Evolutionary conservation across 2,797 vertebrate species (phyloP).

Genomic region (Hipposideros larvatus): DNA sequence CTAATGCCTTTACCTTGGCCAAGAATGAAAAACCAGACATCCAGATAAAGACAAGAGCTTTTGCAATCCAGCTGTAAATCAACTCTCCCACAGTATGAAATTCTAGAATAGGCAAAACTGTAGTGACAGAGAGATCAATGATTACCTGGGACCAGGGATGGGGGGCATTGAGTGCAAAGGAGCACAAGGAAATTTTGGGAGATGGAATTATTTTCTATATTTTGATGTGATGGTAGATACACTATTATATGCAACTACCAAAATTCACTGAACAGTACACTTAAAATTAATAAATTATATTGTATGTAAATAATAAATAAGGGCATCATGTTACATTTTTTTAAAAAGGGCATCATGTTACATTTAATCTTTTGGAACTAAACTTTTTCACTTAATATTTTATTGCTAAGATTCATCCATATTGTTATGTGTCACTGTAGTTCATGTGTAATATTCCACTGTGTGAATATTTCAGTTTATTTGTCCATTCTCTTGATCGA

Average conservation of each 20-base stretch:
- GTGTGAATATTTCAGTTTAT: slow-evolving; percentile 34
- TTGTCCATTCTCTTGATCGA: not conserved
- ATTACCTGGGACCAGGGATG: not conserved
- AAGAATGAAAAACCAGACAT: slow-evolving; percentile 34
- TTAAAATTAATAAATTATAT: slow-evolving; percentile 40
- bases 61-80: not conserved
- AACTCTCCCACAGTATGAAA: slow-evolving; percentile 34
- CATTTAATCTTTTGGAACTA: slow-evolving; percentile 15
- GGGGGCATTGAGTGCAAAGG: not conserved
- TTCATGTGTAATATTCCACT: not conserved
- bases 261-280: slow-evolving; percentile 28
- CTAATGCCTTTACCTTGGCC: not conserved
- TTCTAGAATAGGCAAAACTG: slow-evolving; percentile 41
- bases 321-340: not conserved
- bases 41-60: not conserved
- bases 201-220: slow-evolving; percentile 25
- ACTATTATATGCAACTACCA: slow-evolving; percentile 53
- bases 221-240: slow-evolving; percentile 52
- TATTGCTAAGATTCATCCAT: slow-evolving; percentile 34
- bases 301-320: slow-evolving; percentile 21
- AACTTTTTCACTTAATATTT: slow-evolving; percentile 29
- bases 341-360: not conserved
- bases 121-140: not conserved
- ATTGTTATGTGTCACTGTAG: not conserved
- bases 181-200: slow-evolving; percentile 35